Evolutionary conservation across 2,888 invertebrate genomes (phyloP), one percentile per base, ranked within the genome.

Genomic region (Cryptocephalus primarius): DNA sequence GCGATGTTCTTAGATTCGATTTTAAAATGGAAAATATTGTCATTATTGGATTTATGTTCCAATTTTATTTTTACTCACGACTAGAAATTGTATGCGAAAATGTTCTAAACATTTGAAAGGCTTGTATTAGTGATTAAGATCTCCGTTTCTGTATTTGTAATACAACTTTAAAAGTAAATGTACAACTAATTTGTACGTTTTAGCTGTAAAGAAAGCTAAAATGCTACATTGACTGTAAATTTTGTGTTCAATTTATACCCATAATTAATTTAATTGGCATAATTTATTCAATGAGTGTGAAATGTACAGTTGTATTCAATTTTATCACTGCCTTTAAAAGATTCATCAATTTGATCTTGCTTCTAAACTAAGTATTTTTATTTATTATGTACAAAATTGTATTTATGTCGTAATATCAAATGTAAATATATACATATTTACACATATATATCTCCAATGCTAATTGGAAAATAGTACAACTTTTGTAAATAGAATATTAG

Each of bases 301-400:
- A 50, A 46, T 49, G 49, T 51, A 50, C 49, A 51, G 56, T 55
- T 56, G 56, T 56, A 55, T 55, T 59, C 50, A 56, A 59, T 54
- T 56, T 52, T 60, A 60, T 57, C 62, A 62, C 62, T 63, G 63
- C 61, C 61, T 60, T 54, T 48, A 44, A 51, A 39, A 52, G 50
- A 49, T 50, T 56, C 53, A 53, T 56, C 54, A 46, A 48, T 46
- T 51, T 52, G 55, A 54, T 55, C 57, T 53, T 60, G 57, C 55
- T 57, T 55, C 55, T 55, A 45, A 48, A 51, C 11, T 48, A 47
- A 51, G 55, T 52, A 56, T 55, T 55, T 56, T 58, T 58, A 49
- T 49, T 52, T 14, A 48, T 47, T 55, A 49, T 54, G 49, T 51
- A 52, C 50, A 50, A 48, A 54, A n/a, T 12, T 52, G 48, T 49